These are phyloP conservation scores for Microcebus lehilahytsara DNA, from an alignment of 2,113 vertebrate species.

Conservation along the genomic window DNA sequence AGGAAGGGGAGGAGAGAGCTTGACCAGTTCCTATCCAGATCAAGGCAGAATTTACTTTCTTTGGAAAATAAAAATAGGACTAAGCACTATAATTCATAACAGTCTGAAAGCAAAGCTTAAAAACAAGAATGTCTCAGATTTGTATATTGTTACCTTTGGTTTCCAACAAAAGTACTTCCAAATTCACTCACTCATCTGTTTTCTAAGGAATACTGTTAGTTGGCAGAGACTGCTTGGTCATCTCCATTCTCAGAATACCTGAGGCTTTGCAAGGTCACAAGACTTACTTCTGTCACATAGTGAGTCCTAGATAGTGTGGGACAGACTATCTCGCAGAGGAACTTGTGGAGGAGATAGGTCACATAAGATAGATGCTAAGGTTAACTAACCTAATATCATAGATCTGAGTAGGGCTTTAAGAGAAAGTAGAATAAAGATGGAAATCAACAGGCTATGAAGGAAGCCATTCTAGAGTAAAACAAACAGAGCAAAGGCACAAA, in stretches of 20 bases:
- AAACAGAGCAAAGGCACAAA: not conserved
- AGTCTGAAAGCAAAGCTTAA: not conserved
- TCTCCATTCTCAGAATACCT: not conserved
- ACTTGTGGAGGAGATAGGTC: not conserved
- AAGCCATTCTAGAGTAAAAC: not conserved
- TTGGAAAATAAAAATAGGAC: not conserved
- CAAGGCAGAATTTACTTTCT: not conserved
- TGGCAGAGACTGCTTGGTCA: not conserved
- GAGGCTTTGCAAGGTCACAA: not conserved
- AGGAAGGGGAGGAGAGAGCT: too few species aligned
- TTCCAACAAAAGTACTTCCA: not conserved
- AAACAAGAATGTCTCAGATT: not conserved
- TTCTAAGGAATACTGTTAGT: not conserved
- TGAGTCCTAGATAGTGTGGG: not conserved
- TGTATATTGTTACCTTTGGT: not conserved
- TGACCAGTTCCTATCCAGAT: not conserved
- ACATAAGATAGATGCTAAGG: not conserved
- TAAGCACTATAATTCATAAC: not conserved
- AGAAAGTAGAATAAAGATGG: not conserved
- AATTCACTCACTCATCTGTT: not conserved
- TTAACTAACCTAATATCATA: not conserved
- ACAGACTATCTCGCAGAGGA: not conserved
- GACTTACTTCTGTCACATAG: not conserved
- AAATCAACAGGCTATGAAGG: not conserved
- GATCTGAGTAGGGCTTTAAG: not conserved